These are phyloP conservation scores for Antheraea assamensis DNA, from an alignment of 2,888 invertebrate genomes.

Conservation along the genomic window DNA sequence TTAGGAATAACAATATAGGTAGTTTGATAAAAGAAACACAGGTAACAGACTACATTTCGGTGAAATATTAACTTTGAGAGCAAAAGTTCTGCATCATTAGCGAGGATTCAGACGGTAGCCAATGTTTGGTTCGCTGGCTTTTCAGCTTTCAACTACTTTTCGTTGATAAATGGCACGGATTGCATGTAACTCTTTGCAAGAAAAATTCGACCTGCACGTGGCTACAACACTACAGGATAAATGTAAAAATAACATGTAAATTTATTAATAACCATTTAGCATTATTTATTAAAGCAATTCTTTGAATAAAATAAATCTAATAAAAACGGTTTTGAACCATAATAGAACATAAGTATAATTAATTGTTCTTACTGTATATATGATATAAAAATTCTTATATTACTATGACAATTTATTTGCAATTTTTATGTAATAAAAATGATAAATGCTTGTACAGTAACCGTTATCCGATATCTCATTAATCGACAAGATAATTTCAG, in stretches of 20 bases:
- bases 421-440: background rate
- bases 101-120: conserved; percentile 39
- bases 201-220: background rate
- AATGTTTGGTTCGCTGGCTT: conserved; percentile 38
- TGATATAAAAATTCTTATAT: background rate
- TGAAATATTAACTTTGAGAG: conserved; percentile 32
- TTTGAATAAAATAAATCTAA: background rate
- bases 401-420: background rate
- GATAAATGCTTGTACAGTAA: background rate
- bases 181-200: conserved; percentile 29
- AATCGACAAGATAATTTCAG: background rate
- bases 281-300: background rate
- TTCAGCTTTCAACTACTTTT: conserved; percentile 30
- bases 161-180: conserved; percentile 32
- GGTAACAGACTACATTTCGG: conserved; percentile 29
- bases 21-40: conserved; percentile 23
- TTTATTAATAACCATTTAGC: background rate
- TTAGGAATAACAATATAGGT: background rate
- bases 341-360: background rate
- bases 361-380: background rate
- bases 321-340: background rate
- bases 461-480: background rate
- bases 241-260: too few relatives aligned
- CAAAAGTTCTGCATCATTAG: conserved; percentile 49
- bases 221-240: background rate